Evolutionary conservation across 2,888 invertebrate genomes (phyloP).

Genomic region (Agrotis puta): DNA sequence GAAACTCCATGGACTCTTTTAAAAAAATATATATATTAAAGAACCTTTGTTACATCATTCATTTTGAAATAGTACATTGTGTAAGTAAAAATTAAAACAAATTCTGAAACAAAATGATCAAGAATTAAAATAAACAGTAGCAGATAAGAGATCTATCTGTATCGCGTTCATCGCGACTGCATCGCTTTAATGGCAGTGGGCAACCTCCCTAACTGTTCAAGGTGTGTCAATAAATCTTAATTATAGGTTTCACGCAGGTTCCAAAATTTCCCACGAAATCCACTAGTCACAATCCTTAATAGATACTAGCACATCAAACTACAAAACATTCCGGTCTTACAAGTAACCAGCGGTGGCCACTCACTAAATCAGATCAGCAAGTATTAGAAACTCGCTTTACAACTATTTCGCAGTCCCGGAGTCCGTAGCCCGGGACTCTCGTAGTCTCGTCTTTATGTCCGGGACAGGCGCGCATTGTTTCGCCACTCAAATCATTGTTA

Average conservation of each 20-base stretch:
- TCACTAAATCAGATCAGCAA: constrained; percentile 58
- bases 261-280: constrained; percentile 2
- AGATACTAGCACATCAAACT: constrained; percentile 15
- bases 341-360: constrained; percentile 45
- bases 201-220: no score
- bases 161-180: no score
- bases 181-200: no score
- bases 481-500: constrained; percentile 54
- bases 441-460: constrained; percentile 45
- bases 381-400: constrained; percentile 53
- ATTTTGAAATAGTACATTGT: no score
- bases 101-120: no score
- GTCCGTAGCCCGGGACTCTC: constrained; percentile 16
- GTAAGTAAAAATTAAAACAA: no score
- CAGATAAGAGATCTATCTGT: no score
- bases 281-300: background rate
- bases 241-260: background rate
- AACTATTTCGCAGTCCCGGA: constrained; percentile 49
- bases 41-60: no score
- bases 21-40: no score
- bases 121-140: no score
- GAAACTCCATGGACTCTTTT: no score
- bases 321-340: constrained; percentile 26
- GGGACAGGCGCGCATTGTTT: constrained; percentile 54
- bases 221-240: background rate